phyloP scores from a whole-genome alignment of 2,888 invertebrate species.

The Nephrotoma guestfalica region DNA sequence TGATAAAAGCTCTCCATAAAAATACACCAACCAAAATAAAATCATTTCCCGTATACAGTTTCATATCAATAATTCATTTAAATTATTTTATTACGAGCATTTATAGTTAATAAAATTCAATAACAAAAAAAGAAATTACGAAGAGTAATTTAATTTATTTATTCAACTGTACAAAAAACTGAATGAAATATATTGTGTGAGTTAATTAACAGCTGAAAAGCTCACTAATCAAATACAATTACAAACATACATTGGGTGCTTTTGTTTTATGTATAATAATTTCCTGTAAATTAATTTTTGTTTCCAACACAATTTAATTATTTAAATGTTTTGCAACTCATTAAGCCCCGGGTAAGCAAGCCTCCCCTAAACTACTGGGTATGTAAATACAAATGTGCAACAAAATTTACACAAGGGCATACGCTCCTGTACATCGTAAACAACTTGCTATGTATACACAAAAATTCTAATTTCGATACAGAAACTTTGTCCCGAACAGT shows the following conservation, averaged over 20 bases:
- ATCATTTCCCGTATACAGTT: background rate
- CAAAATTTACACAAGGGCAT: background rate
- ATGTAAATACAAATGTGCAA: background rate
- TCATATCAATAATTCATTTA: background rate
- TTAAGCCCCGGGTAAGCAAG: background rate
- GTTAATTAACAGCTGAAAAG: background rate
- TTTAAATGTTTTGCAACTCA: background rate
- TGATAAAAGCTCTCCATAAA: background rate
- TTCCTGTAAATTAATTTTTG: background rate
- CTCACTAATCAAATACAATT: background rate
- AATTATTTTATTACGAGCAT: background rate
- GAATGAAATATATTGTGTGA: background rate
- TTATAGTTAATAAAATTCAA: background rate
- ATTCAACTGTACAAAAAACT: background rate
- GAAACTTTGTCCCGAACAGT: background rate
- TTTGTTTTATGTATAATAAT: too few relatives aligned
- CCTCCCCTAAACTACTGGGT: background rate
- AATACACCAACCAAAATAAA: background rate
- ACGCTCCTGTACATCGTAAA: background rate
- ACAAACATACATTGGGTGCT: too few relatives aligned
- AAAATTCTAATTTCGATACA: background rate
- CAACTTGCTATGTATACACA: background rate
- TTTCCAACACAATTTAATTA: background rate
- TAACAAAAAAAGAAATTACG: background rate
- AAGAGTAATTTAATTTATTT: background rate